phyloP scores from a whole-genome alignment of 2,797 vertebrate genomes.

The Galagoides demidoff region DNA sequence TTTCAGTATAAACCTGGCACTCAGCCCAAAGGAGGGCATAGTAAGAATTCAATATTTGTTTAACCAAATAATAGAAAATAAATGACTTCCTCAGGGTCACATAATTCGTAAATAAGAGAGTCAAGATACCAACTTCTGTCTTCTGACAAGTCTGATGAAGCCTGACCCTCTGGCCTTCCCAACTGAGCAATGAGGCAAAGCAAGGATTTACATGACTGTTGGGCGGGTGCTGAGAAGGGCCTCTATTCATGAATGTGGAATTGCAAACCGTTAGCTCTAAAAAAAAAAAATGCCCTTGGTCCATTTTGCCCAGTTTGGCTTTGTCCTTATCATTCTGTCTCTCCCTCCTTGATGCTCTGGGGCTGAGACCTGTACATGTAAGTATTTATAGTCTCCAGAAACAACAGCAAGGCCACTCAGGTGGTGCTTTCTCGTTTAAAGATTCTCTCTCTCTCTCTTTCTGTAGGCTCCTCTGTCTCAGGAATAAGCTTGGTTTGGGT shows the following conservation, averaged over 20 bases:
- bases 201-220: background rate
- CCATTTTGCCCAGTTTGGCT: background rate
- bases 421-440: background rate
- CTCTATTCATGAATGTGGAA: background rate
- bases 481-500: background rate
- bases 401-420: background rate
- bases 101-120: background rate
- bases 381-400: background rate
- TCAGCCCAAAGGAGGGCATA: background rate
- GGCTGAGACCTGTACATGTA: background rate
- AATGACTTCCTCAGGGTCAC: background rate
- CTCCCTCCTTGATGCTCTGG: background rate
- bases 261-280: background rate
- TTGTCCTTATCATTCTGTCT: background rate
- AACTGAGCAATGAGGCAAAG: background rate
- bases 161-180: background rate
- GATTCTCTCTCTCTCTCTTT: background rate
- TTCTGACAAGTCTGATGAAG: background rate
- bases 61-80: background rate
- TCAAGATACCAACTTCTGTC: background rate
- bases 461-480: slow-evolving; percentile 5
- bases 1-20: background rate
- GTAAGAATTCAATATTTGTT: background rate
- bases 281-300: background rate
- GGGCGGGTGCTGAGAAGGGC: background rate